Evolutionary conservation across 2,888 invertebrate genomes (phyloP).

Genomic region (Brenthis ino): DNA sequence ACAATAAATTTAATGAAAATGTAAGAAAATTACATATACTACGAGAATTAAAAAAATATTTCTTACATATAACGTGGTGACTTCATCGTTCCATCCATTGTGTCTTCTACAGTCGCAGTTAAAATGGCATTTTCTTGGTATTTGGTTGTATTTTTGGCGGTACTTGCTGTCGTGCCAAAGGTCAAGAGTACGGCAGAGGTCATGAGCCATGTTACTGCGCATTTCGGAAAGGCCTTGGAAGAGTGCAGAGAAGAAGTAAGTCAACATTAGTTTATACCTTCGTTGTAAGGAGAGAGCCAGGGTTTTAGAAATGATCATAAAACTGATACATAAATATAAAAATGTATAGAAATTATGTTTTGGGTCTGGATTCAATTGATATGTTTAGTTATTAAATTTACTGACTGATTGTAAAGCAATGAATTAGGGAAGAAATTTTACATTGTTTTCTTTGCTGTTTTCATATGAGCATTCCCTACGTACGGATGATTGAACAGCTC

Average conservation of each 20-base stretch:
- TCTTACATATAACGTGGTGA: conserved; percentile 46
- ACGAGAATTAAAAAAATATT: conserved; percentile 43
- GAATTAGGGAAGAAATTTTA: too few relatives aligned
- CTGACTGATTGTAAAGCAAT: neutral
- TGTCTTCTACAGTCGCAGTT: conserved; percentile 6
- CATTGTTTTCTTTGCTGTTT: too few relatives aligned
- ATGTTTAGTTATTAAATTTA: neutral
- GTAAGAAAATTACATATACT: conserved; percentile 24
- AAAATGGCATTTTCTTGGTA: conserved; percentile 39
- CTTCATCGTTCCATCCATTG: conserved; percentile 29
- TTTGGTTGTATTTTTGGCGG: conserved; percentile 38
- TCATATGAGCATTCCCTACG: too few relatives aligned
- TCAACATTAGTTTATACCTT: neutral
- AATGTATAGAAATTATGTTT: too few relatives aligned
- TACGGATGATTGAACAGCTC: too few relatives aligned
- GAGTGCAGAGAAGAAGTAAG: conserved; percentile 72
- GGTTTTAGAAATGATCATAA: neutral
- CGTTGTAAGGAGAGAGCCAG: neutral
- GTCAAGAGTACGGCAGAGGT: conserved; percentile 66
- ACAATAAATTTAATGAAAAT: conserved; percentile 5
- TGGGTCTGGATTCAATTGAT: too few relatives aligned
- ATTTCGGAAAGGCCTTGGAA: conserved; percentile 69
- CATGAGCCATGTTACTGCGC: conserved; percentile 77
- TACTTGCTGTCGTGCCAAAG: conserved; percentile 34
- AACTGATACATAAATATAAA: neutral